These are phyloP conservation scores for Hypomesus transpacificus DNA, from an alignment of 2,113 vertebrate species.

Conservation along the genomic window DNA sequence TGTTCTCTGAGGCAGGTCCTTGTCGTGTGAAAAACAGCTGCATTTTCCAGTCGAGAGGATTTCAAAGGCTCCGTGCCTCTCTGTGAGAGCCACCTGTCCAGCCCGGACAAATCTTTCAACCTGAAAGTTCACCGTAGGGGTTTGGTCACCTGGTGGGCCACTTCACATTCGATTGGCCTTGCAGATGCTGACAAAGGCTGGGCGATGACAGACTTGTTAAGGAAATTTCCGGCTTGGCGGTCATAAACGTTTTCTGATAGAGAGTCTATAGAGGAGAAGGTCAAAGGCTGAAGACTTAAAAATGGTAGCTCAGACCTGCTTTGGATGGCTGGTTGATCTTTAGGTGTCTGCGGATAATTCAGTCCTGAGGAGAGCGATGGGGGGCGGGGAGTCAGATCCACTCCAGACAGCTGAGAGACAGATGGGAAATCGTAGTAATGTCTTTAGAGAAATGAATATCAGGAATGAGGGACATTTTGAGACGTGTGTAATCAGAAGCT, in stretches of 20 bases:
- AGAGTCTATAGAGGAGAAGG: slow-evolving; percentile 37
- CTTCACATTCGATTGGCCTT: slow-evolving; percentile 59
- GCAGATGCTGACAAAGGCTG: slow-evolving; percentile 38
- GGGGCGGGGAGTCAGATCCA: too few relatives aligned
- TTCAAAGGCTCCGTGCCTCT: slow-evolving; percentile 58
- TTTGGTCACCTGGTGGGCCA: slow-evolving; percentile 42
- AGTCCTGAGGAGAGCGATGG: neutral
- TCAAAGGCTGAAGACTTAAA: slow-evolving; percentile 34
- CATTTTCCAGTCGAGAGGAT: slow-evolving; percentile 64
- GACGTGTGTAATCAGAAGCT: too few relatives aligned
- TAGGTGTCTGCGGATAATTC: slow-evolving; percentile 46
- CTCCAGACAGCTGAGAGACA: too few relatives aligned
- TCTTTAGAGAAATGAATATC: too few relatives aligned
- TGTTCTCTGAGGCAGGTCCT: slow-evolving; percentile 21
- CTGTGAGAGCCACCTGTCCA: slow-evolving; percentile 64
- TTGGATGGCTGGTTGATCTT: slow-evolving; percentile 39
- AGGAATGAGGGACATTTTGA: too few relatives aligned
- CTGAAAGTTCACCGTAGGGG: slow-evolving; percentile 56
- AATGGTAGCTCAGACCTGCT: slow-evolving; percentile 7
- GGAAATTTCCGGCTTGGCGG: slow-evolving; percentile 47
- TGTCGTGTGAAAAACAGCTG: slow-evolving; percentile 51
- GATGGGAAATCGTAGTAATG: too few relatives aligned
- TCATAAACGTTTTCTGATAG: slow-evolving; percentile 60
- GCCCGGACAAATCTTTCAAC: slow-evolving; percentile 50
- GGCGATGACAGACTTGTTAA: slow-evolving; percentile 62